Evolutionary conservation across 2,113 vertebrate species (phyloP).

Genomic region (Entelurus aequoreus): DNA sequence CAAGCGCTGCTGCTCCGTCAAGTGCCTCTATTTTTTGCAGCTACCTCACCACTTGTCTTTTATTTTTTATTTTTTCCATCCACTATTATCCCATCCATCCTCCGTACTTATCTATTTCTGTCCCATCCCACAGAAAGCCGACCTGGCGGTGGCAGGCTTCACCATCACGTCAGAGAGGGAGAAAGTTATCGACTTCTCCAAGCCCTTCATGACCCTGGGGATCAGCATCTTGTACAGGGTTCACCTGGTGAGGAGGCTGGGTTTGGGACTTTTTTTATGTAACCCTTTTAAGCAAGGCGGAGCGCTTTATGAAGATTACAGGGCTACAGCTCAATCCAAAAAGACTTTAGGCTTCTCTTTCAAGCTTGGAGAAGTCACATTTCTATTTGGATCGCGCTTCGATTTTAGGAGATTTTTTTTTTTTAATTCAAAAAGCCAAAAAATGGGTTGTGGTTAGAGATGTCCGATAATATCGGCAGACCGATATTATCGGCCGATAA

Average conservation of each 20-base stretch:
- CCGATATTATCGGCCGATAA: too few species aligned
- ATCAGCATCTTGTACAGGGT: conserved; percentile 93
- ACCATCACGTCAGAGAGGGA: conserved; percentile 93
- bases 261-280: conserved; percentile 39
- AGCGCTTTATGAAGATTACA: conserved; percentile 13
- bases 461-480: too few species aligned
- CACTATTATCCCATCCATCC: conserved; percentile 20
- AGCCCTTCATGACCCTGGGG: conserved; percentile 89
- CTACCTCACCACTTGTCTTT: conserved; percentile 31
- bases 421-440: too few species aligned
- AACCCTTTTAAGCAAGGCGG: conserved; percentile 14
- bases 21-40: conserved; percentile 30
- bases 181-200: conserved; percentile 96
- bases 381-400: not conserved
- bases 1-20: not conserved
- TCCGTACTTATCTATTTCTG: conserved; percentile 29
- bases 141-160: conserved; percentile 89
- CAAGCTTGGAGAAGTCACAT: not conserved
- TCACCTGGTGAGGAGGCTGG: conserved; percentile 76
- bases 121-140: conserved; percentile 80
- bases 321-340: not conserved
- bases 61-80: conserved; percentile 19
- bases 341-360: conserved; percentile 1
- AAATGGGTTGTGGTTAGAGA: too few species aligned
- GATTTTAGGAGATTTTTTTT: not conserved